Evolutionary conservation across 2,113 vertebrate genomes (phyloP).

Genomic region (Pterocles gutturalis): DNA sequence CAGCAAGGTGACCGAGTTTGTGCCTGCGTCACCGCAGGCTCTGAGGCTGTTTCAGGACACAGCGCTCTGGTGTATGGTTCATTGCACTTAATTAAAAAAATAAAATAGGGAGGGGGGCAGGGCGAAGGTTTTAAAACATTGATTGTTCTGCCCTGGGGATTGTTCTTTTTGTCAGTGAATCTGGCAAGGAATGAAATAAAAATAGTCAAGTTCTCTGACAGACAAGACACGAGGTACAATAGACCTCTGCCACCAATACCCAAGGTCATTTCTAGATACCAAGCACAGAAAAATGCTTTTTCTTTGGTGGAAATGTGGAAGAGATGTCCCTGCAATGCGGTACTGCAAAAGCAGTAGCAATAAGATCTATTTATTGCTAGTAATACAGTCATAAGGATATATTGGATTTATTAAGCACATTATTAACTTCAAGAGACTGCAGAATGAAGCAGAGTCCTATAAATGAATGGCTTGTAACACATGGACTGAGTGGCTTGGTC

Average conservation of each 20-base stretch:
- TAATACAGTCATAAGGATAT: not conserved
- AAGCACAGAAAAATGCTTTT: not conserved
- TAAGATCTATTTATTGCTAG: not conserved
- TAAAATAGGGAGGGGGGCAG: not conserved
- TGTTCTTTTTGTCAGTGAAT: constrained; percentile 1
- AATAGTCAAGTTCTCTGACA: not conserved
- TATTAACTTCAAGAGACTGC: not conserved
- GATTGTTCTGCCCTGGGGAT: not conserved
- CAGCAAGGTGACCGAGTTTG: not conserved
- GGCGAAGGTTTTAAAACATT: not conserved
- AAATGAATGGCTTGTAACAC: accelerated
- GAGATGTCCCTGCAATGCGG: not conserved
- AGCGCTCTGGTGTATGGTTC: not conserved
- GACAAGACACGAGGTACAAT: not conserved
- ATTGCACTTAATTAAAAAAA: not conserved
- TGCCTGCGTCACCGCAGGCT: accelerated
- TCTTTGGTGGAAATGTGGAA: not conserved
- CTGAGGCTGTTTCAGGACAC: not conserved
- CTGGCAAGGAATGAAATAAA: constrained; percentile 30
- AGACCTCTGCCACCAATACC: not conserved
- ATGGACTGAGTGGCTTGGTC: not conserved
- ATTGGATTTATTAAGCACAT: not conserved
- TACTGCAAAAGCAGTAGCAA: not conserved
- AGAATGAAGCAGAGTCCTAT: not conserved
- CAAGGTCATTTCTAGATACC: not conserved